Conservation (phyloP, 1,140 invertebrate species). For the Pararge aegeria region DNA sequence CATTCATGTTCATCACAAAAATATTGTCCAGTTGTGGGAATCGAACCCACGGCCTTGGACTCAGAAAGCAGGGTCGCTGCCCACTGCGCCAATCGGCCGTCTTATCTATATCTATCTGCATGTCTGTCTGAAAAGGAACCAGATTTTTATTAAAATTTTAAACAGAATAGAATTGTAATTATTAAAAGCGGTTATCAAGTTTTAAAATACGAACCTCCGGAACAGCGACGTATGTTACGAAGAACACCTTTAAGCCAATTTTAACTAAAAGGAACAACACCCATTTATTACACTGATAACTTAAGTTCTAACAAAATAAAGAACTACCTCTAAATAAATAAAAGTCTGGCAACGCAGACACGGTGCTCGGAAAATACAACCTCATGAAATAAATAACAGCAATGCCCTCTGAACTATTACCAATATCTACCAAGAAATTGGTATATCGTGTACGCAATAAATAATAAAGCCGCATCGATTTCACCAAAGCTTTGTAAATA, state of each 20-base stretch:
- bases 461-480: constrained; percentile 46
- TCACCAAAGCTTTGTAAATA: constrained; percentile 39
- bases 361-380: constrained; percentile 27
- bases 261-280: constrained; percentile 8
- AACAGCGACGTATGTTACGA: background rate
- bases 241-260: background rate
- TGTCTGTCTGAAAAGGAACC: too few relatives aligned
- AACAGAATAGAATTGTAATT: background rate
- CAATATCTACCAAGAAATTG: constrained; percentile 45
- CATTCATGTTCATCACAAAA: too few relatives aligned
- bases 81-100: too few relatives aligned
- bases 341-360: constrained; percentile 23
- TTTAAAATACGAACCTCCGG: background rate
- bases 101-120: too few relatives aligned
- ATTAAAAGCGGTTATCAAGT: background rate
- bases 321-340: constrained; percentile 27
- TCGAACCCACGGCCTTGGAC: too few relatives aligned
- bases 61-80: too few relatives aligned
- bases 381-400: constrained; percentile 44
- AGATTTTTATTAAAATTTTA: too few relatives aligned
- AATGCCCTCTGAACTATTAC: constrained; percentile 41
- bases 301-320: constrained; percentile 17
- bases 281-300: constrained; percentile 11
- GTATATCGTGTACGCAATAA: constrained; percentile 45
- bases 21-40: too few relatives aligned